phyloP scores from a whole-genome alignment of 2,888 invertebrate species.

The Laspeyria flexula region DNA sequence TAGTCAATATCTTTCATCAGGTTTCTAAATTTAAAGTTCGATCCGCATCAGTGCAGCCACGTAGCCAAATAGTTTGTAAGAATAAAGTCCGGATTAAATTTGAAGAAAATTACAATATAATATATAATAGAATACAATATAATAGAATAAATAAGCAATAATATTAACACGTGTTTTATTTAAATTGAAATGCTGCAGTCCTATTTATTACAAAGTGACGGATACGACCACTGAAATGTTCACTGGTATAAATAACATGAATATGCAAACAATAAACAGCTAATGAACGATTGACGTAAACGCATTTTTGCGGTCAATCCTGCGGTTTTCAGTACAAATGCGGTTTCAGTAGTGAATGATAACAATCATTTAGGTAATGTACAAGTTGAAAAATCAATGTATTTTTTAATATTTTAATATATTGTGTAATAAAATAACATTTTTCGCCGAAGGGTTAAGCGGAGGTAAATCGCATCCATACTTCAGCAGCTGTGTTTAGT shows the following conservation, averaged over 20 bases:
- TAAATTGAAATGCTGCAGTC: not conserved
- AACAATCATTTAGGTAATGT: conserved; percentile 6
- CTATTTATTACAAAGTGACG: conserved; percentile 1
- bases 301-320: conserved; percentile 18
- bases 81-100: no score
- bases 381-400: not conserved
- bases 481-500: no score
- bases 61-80: no score
- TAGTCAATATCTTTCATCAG: no score
- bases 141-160: no score
- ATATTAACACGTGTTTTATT: not conserved
- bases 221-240: conserved; percentile 4
- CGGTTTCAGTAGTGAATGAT: conserved; percentile 24
- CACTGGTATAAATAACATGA: conserved; percentile 10
- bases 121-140: no score
- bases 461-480: no score
- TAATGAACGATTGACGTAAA: conserved; percentile 22
- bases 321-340: conserved; percentile 29
- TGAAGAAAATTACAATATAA: no score
- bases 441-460: no score
- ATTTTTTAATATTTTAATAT: not conserved
- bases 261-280: conserved; percentile 17
- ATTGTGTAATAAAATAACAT: no score
- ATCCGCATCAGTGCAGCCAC: no score
- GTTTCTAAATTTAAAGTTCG: no score